phyloP scores from a whole-genome alignment of 2,797 vertebrate genomes.

The Cuculus canorus region DNA sequence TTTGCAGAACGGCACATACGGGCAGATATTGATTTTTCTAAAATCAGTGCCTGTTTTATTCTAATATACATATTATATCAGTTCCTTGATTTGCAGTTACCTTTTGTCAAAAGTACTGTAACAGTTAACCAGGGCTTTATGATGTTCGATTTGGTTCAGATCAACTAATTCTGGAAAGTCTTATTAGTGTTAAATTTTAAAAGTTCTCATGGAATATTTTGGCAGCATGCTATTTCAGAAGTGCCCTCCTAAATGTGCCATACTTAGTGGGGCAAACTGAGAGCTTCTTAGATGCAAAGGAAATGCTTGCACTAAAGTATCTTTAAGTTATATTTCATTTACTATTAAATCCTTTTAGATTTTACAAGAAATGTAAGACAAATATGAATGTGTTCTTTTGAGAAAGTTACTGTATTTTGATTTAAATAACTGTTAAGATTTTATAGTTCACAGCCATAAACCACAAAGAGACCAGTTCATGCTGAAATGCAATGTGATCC shows the following conservation, averaged over 20 bases:
- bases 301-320: constrained; percentile 49
- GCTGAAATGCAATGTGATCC: constrained; percentile 59
- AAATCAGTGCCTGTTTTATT: constrained; percentile 48
- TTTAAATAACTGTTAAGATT: constrained; percentile 64
- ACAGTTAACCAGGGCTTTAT: constrained; percentile 44
- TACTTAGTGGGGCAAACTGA: constrained; percentile 19
- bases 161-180: constrained; percentile 17
- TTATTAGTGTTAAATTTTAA: neutral
- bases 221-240: constrained; percentile 58
- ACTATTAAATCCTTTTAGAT: constrained; percentile 48
- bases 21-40: neutral
- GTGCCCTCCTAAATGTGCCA: constrained; percentile 31
- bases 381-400: constrained; percentile 59
- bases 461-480: constrained; percentile 60
- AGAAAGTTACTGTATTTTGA: constrained; percentile 64
- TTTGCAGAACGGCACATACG: neutral
- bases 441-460: constrained; percentile 53
- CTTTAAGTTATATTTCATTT: constrained; percentile 50
- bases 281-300: constrained; percentile 54
- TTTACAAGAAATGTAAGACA: constrained; percentile 52
- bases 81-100: constrained; percentile 24
- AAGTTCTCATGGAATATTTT: constrained; percentile 46
- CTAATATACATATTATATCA: neutral
- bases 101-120: constrained; percentile 55
- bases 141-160: constrained; percentile 10